A percentile compares a stretch with the other conserved stretches of the same genome.
phyloP scores from a whole-genome alignment of 2,113 vertebrate species.

The Verasper variegatus region DNA sequence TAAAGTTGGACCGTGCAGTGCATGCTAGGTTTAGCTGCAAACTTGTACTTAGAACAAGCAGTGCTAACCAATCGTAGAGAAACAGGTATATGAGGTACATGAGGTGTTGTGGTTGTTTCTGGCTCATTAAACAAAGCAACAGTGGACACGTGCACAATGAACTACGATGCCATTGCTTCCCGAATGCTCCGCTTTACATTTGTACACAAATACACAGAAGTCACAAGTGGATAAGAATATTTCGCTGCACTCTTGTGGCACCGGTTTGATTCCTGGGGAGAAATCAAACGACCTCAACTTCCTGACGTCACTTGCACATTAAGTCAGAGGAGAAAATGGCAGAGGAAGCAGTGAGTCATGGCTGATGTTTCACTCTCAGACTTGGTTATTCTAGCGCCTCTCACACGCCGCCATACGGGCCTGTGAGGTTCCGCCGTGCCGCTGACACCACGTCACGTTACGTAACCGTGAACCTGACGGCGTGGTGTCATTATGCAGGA shows the following conservation, averaged over 20 bases:
- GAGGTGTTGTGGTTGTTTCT: too few species aligned
- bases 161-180: too few species aligned
- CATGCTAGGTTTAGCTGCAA: too few species aligned
- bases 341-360: conserved; percentile 47
- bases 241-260: conserved; percentile 4
- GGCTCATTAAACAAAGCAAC: too few species aligned
- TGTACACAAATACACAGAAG: not conserved
- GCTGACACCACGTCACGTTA: conserved; percentile 1
- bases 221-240: not conserved
- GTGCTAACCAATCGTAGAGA: too few species aligned
- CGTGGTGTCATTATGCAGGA: conserved; percentile 3
- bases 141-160: too few species aligned
- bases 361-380: conserved; percentile 35
- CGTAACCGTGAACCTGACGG: conserved; percentile 8
- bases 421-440: not conserved
- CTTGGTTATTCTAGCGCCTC: conserved; percentile 4
- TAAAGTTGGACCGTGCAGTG: too few species aligned
- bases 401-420: conserved; percentile 1
- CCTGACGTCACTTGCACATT: conserved; percentile 21
- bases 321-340: conserved; percentile 48
- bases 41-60: too few species aligned
- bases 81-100: too few species aligned
- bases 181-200: too few species aligned
- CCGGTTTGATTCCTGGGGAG: not conserved
- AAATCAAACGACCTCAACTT: conserved; percentile 18